Conservation (phyloP, 2,113 vertebrate genomes). For the Xiphophorus maculatus region DNA sequence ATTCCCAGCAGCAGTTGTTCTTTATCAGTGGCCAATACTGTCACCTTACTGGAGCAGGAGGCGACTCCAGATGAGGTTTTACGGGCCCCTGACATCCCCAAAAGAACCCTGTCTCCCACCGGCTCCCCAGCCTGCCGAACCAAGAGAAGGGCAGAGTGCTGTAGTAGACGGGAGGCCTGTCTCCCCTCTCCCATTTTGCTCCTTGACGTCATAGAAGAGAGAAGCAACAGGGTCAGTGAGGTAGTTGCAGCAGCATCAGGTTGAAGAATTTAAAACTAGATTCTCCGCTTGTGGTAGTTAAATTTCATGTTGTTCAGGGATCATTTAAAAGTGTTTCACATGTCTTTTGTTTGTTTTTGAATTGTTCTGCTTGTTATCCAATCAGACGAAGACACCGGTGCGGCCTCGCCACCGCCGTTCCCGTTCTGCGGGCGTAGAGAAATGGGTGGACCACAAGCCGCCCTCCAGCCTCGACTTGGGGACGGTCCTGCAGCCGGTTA, state of each 20-base stretch:
- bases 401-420: conserved; percentile 86
- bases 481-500: conserved; percentile 91
- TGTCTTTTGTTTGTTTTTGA: background rate
- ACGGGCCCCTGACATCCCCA: conserved; percentile 43
- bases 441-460: conserved; percentile 97
- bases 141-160: conserved; percentile 83
- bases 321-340: fast-evolving
- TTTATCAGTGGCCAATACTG: conserved; percentile 79
- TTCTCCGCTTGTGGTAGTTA: background rate
- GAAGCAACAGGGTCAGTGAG: conserved; percentile 86
- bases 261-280: background rate
- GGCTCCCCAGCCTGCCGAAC: conserved; percentile 42
- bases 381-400: conserved; percentile 82
- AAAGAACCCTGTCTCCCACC: conserved; percentile 74
- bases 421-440: conserved; percentile 88
- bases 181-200: conserved; percentile 56
- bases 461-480: conserved; percentile 86
- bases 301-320: background rate
- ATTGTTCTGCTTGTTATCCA: background rate
- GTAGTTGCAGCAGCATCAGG: conserved; percentile 14
- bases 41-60: conserved; percentile 79
- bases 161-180: conserved; percentile 62
- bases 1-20: conserved; percentile 79
- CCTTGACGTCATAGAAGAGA: conserved; percentile 80
- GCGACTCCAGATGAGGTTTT: conserved; percentile 70